A percentile compares a stretch with the other conserved stretches of the same genome.
Conservation (phyloP, 2,113 vertebrate genomes). For the Ginglymostoma cirratum region DNA sequence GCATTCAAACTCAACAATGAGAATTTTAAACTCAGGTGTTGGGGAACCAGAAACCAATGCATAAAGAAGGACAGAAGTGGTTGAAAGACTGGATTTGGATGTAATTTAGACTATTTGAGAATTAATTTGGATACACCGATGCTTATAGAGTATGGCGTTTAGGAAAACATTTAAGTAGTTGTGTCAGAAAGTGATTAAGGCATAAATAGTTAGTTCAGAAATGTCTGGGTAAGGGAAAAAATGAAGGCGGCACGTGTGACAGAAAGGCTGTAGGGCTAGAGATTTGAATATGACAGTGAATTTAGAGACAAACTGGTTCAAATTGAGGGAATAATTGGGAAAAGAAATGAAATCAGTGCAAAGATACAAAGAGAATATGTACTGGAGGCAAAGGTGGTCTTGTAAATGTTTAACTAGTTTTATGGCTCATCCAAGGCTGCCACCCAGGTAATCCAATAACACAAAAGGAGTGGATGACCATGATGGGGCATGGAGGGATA, state of each 20-base stretch:
- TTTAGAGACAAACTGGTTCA: background rate
- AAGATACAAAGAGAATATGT: background rate
- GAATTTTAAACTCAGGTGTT: background rate
- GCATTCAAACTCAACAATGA: background rate
- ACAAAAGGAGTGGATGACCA: too few species aligned
- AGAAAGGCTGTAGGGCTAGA: background rate
- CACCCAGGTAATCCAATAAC: background rate
- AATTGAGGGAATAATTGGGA: background rate
- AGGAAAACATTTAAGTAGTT: background rate
- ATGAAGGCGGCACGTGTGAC: background rate
- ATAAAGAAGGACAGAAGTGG: background rate
- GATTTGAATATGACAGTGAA: background rate
- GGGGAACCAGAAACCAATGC: too few species aligned
- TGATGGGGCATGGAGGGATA: background rate
- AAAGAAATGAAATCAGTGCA: background rate
- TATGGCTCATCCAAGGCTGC: background rate
- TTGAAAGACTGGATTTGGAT: background rate
- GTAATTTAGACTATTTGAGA: too few species aligned
- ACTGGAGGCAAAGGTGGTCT: background rate
- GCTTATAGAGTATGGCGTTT: background rate
- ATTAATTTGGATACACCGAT: background rate
- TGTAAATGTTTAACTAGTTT: background rate
- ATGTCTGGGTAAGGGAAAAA: background rate
- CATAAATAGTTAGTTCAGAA: background rate
- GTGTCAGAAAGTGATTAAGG: background rate